Percentiles rank a stretch among this genome's conserved stretches.
These are phyloP conservation scores for Phyllostomus hastatus DNA, from an alignment of 2,113 vertebrate genomes.

Conservation along the genomic window DNA sequence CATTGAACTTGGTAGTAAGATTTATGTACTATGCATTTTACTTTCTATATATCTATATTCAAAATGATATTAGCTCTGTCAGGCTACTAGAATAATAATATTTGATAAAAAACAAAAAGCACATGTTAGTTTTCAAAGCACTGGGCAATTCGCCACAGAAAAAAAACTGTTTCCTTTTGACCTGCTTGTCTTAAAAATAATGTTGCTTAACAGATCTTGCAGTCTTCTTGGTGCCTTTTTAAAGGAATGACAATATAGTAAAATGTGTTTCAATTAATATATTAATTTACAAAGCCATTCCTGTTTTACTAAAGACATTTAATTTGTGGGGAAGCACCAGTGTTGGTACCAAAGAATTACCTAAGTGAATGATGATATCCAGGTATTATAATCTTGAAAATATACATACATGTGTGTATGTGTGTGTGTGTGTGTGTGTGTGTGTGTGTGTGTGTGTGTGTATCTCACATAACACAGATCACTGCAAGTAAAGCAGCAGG, in stretches of 20 bases:
- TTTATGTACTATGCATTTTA: neutral
- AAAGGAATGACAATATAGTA: neutral
- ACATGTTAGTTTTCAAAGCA: constrained; percentile 13
- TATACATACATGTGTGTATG: too few relatives aligned
- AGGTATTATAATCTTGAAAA: neutral
- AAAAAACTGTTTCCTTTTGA: neutral
- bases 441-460: neutral
- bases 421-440: neutral
- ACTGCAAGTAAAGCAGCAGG: neutral
- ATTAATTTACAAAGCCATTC: neutral
- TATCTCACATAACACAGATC: neutral
- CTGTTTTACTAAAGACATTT: neutral
- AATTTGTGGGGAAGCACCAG: neutral
- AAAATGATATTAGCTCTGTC: neutral
- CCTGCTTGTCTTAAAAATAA: constrained; percentile 9
- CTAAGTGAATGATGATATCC: neutral
- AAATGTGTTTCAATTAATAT: neutral
- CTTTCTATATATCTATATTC: neutral
- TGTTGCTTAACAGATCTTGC: neutral
- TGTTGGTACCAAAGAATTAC: neutral
- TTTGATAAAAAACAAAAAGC: neutral
- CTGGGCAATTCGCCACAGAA: neutral
- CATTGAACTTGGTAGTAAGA: neutral
- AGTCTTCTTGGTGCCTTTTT: neutral
- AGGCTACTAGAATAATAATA: neutral